Conservation (phyloP, 2,888 invertebrate species). For the Thera britannica region DNA sequence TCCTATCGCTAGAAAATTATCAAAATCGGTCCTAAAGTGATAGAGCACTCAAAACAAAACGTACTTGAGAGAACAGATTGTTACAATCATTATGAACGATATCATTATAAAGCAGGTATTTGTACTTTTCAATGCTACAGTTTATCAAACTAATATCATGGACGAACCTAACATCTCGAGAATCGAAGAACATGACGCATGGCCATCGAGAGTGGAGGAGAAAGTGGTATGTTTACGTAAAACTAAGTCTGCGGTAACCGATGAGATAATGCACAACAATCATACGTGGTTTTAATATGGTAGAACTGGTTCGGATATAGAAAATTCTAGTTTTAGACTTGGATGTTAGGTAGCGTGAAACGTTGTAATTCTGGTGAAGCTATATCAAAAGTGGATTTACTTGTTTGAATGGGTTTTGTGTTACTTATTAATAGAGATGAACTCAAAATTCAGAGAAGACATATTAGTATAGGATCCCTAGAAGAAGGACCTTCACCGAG, state of each 20-base stretch:
- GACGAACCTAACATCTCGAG: too few species aligned
- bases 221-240: constrained; percentile 67
- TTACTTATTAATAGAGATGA: too few species aligned
- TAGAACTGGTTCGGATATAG: constrained; percentile 11
- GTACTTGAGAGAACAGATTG: too few species aligned
- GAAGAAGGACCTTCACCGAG: too few species aligned
- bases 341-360: neutral
- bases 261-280: constrained; percentile 46
- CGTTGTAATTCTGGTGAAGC: neutral
- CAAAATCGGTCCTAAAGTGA: too few species aligned
- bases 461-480: too few species aligned
- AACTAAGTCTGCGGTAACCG: constrained; percentile 50
- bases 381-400: neutral
- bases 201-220: constrained; percentile 54
- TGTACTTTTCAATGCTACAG: neutral
- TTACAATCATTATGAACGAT: neutral
- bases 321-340: constrained; percentile 2
- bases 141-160: constrained; percentile 5
- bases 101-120: neutral
- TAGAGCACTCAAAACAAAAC: too few species aligned
- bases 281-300: constrained; percentile 1
- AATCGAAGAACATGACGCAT: constrained; percentile 37
- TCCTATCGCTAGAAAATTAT: too few species aligned
- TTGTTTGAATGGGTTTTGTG: too few species aligned
- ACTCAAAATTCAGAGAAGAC: too few species aligned